Base-by-base conservation (phyloP, 2,888 invertebrate species). In the Biston betularia region DNA sequence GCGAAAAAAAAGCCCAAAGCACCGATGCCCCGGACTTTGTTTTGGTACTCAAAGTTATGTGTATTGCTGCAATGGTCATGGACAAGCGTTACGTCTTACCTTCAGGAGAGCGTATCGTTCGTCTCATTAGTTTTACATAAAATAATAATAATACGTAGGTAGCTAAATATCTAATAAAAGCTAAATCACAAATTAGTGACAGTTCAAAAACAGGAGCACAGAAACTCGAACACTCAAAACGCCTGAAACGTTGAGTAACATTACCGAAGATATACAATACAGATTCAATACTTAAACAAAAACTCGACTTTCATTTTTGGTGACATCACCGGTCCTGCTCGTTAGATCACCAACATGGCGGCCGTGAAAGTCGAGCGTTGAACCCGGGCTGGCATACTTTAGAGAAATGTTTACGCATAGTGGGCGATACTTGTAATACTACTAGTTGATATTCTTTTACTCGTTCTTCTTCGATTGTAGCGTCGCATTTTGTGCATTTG, bases 361-460 rank as follows among this genome's bases (percentile, higher is more conserved):
- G 72, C 69, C 70, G 81, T 72, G 86, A 86, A 84, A 85, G 84
- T 84, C 79, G 83, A 79, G 24, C 79, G 58, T 73, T 72, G 81
- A 84, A 82, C 85, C 80, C 82, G 78, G 79, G 76, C 66, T 63
- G 71, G 48, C 73, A 72, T 54, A 75, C 75, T 61, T 72, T 52
- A 49, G 56, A 56, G 48, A 62, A 68, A 64, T 63, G 63, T 49
- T 35, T 38, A 48, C 49, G 58, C 58, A 40, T 15, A 24, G 6
- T 14, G 14, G 12, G n/a, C 45, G 35, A 24, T 49, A 42, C 49
- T 40, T 14, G 42, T 44, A 45, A 45, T 34, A 12, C 45, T 44
- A 44, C 55, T 6, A 15, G 56, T 45, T 35, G 34, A 56, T 46
- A 1, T 56, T 33, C 9, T 38, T 8, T 38, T 38, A 8, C 38